These are phyloP conservation scores for Oligia latruncula DNA, from an alignment of 2,888 invertebrate genomes.

Conservation along the genomic window DNA sequence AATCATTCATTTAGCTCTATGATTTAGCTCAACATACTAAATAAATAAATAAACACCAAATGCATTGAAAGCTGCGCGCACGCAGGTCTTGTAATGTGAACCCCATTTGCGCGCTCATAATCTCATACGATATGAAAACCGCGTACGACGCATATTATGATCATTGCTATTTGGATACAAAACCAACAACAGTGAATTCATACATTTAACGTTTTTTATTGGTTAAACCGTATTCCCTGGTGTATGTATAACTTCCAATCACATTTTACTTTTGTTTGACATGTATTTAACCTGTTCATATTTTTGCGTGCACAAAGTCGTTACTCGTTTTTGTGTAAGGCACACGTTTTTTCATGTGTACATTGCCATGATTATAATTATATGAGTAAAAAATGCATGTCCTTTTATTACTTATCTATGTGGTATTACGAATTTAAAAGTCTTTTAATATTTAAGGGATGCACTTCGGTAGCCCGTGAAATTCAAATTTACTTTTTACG, in stretches of 20 bases:
- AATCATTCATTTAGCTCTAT: slow-evolving; percentile 41
- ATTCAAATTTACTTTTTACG: too few species aligned
- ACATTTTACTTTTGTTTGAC: not conserved
- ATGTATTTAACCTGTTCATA: not conserved
- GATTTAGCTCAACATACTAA: slow-evolving; percentile 3
- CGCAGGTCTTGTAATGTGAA: not conserved
- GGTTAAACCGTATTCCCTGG: not conserved
- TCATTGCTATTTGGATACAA: not conserved
- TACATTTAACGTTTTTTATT: not conserved
- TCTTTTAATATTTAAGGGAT: not conserved
- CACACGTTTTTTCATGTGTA: not conserved
- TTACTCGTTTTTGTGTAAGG: not conserved
- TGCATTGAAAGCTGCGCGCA: not conserved
- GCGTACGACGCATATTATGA: not conserved
- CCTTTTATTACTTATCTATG: not conserved
- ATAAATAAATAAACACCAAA: not conserved
- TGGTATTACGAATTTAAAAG: not conserved
- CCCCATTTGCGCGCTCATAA: not conserved
- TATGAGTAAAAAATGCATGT: not conserved
- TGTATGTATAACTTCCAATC: not conserved
- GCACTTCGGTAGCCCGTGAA: too few species aligned
- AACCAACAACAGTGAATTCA: not conserved
- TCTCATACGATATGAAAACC: not conserved
- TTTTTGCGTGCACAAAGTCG: not conserved
- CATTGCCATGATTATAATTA: not conserved